Conservation (phyloP, 2,888 invertebrate species). For the Poecilus cupreus region DNA sequence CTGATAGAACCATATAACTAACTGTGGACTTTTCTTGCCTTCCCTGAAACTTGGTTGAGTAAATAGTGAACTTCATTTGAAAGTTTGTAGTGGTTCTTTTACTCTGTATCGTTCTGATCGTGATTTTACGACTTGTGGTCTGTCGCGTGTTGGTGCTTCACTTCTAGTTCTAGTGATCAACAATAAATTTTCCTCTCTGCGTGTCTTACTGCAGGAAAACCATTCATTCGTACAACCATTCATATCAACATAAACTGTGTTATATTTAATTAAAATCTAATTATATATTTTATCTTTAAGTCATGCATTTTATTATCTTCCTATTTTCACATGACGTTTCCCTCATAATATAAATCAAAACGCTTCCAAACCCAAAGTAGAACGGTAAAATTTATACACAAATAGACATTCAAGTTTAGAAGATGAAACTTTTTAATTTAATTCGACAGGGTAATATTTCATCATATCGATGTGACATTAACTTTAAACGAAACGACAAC, state of each 20-base stretch:
- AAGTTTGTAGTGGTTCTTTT: slow-evolving; percentile 24
- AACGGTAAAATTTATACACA: too few species aligned
- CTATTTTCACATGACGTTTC: not conserved
- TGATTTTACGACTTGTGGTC: slow-evolving; percentile 33
- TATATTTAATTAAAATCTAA: slow-evolving; percentile 1
- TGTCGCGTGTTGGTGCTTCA: slow-evolving; percentile 37
- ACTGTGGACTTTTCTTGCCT: slow-evolving; percentile 3
- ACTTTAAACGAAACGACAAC: too few species aligned
- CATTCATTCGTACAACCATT: slow-evolving; percentile 3
- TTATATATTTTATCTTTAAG: not conserved
- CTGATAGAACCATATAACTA: slow-evolving; percentile 31
- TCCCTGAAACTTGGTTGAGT: not conserved
- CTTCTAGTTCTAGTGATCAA: slow-evolving; percentile 11
- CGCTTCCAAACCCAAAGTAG: too few species aligned
- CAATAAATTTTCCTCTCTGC: slow-evolving; percentile 21
- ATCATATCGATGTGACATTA: too few species aligned
- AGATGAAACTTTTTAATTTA: too few species aligned
- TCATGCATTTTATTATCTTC: not conserved
- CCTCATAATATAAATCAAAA: too few species aligned
- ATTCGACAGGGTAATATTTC: too few species aligned
- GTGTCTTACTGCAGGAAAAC: not conserved
- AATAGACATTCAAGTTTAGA: too few species aligned
- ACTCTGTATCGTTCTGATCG: slow-evolving; percentile 32
- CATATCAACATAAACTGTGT: not conserved
- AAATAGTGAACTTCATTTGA: slow-evolving; percentile 29